Percentiles rank a stretch among this genome's conserved stretches.
These are phyloP conservation scores for Melanostoma mellinum DNA, from an alignment of 2,888 invertebrate species.

Conservation along the genomic window DNA sequence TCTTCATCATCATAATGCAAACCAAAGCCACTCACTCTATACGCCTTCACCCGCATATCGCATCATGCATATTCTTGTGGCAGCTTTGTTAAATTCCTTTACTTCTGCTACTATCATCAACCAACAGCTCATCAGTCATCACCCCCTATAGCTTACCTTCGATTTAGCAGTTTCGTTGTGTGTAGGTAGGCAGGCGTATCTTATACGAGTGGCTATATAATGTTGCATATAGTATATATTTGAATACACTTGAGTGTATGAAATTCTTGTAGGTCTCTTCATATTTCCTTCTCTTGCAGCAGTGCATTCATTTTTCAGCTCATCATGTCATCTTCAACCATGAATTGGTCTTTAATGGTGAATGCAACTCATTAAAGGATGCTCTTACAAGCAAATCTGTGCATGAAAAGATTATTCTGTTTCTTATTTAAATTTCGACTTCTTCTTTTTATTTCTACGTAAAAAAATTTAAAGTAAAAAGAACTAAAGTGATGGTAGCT, in stretches of 20 bases:
- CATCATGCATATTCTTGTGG: not conserved
- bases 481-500: constrained; percentile 42
- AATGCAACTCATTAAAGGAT: constrained; percentile 70
- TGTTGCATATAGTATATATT: constrained; percentile 17
- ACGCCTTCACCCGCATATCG: constrained; percentile 31
- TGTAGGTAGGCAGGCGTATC: constrained; percentile 32
- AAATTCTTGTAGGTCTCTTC: constrained; percentile 25
- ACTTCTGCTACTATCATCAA: constrained; percentile 21
- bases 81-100: constrained; percentile 39
- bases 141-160: constrained; percentile 60
- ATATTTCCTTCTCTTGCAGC: not conserved
- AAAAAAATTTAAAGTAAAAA: too few species aligned
- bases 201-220: constrained; percentile 4
- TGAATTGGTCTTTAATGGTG: constrained; percentile 72
- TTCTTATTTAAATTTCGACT: constrained; percentile 8
- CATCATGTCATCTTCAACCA: constrained; percentile 62
- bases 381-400: constrained; percentile 51
- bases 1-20: constrained; percentile 53
- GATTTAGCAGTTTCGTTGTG: constrained; percentile 54
- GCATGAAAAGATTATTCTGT: constrained; percentile 29
- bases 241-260: constrained; percentile 49
- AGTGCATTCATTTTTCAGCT: constrained; percentile 23
- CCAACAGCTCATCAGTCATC: constrained; percentile 12
- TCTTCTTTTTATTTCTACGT: constrained; percentile 16
- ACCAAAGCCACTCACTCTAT: constrained; percentile 28